Percentiles rank a stretch among this genome's conserved stretches.
Evolutionary conservation across 23 tunicate species (phyloP).

Genomic region (Halocynthia aurantium): DNA sequence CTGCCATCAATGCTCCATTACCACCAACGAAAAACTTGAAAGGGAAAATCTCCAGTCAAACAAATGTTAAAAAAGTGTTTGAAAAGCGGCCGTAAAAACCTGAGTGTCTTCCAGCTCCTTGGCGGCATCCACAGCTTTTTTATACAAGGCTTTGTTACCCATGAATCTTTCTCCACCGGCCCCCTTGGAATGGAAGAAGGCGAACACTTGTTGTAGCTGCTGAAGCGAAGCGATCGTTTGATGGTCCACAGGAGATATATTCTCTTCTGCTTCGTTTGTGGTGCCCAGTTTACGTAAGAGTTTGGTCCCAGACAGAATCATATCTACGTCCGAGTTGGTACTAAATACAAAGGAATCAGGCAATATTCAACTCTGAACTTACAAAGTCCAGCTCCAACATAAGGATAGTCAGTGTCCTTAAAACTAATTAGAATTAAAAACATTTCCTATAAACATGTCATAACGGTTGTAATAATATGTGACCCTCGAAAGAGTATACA

Average conservation of each 20-base stretch:
- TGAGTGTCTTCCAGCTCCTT: conserved; percentile 6
- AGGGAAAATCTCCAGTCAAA: neutral
- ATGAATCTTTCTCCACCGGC: conserved; percentile 89
- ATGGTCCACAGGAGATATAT: conserved; percentile 35
- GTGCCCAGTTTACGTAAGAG: conserved; percentile 37
- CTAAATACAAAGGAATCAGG: conserved; percentile 11
- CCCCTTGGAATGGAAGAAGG: conserved; percentile 53
- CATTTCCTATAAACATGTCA: too few relatives aligned
- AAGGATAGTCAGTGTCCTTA: too few relatives aligned
- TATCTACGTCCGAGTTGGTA: conserved; percentile 76
- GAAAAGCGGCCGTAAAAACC: neutral
- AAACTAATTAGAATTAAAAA: too few relatives aligned
- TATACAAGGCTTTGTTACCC: conserved; percentile 37
- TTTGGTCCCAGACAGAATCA: conserved; percentile 61
- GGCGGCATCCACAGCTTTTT: conserved; percentile 38
- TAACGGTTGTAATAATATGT: too few relatives aligned
- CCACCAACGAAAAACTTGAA: conserved; percentile 80
- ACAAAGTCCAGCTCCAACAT: neutral
- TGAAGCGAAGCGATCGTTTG: conserved; percentile 10
- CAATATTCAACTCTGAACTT: neutral
- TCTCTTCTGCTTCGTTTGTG: conserved; percentile 16
- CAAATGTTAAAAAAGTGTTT: neutral
- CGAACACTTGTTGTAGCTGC: conserved; percentile 61
- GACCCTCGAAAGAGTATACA: too few relatives aligned
- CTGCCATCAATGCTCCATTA: conserved; percentile 94